Conservation (phyloP, 2,888 invertebrate species). For the Autographa pulchrina region DNA sequence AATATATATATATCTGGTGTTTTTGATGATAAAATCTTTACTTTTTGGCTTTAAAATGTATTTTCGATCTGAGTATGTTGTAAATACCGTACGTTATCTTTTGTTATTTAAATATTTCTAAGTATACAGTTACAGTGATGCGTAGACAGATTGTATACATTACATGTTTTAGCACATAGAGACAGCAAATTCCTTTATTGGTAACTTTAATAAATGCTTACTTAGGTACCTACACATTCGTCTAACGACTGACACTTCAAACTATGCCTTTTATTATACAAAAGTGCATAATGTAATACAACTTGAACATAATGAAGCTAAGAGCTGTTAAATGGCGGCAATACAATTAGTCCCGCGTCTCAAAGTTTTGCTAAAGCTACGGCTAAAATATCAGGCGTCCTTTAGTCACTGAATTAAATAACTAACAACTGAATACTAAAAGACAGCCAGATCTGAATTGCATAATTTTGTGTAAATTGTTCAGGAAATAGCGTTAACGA, state of each 20-base stretch:
- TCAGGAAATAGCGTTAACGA: neutral
- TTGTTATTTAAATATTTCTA: too few relatives aligned
- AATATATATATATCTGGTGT: neutral
- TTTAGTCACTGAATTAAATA: slow-evolving; percentile 19
- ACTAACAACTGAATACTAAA: slow-evolving; percentile 13
- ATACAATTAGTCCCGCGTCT: slow-evolving; percentile 21
- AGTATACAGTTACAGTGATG: too few relatives aligned
- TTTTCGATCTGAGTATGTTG: too few relatives aligned
- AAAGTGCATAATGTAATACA: neutral
- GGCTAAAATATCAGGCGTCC: slow-evolving; percentile 12
- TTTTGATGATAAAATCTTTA: neutral
- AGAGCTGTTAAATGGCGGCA: slow-evolving; percentile 14
- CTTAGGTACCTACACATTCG: too few relatives aligned
- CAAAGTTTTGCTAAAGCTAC: slow-evolving; percentile 23
- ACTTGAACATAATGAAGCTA: neutral
- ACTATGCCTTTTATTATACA: too few relatives aligned
- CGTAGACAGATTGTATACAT: too few relatives aligned
- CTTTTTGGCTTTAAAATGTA: too few relatives aligned
- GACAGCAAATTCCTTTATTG: too few relatives aligned
- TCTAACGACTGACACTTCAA: too few relatives aligned
- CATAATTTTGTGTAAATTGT: neutral
- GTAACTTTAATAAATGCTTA: too few relatives aligned
- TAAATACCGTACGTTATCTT: too few relatives aligned
- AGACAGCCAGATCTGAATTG: neutral
- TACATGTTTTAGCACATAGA: too few relatives aligned